phyloP scores from a whole-genome alignment of 2,888 invertebrate species.

The Merodon equestris region DNA sequence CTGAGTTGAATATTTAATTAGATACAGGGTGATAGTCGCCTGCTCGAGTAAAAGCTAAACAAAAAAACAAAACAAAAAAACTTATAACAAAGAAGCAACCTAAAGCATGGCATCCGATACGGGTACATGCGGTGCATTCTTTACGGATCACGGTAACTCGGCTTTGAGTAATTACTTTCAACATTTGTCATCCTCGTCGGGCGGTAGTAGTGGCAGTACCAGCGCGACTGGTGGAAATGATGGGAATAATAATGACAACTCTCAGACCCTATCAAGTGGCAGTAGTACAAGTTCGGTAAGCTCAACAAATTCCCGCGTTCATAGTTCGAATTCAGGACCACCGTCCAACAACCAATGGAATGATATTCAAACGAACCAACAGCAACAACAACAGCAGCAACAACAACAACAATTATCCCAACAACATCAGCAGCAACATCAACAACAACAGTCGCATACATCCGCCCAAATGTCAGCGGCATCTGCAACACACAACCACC shows the following conservation, averaged over 20 bases:
- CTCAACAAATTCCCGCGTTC: constrained; percentile 48
- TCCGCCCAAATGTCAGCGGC: constrained; percentile 71
- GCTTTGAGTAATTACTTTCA: constrained; percentile 73
- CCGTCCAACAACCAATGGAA: constrained; percentile 56
- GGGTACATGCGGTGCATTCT: constrained; percentile 75
- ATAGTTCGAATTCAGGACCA: constrained; percentile 44
- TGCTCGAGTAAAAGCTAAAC: too few relatives aligned
- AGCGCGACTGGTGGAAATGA: constrained; percentile 54
- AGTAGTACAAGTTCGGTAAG: constrained; percentile 59
- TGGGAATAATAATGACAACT: constrained; percentile 54
- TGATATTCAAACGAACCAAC: constrained; percentile 59
- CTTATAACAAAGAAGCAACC: constrained; percentile 33
- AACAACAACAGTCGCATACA: constrained; percentile 71
- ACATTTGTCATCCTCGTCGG: constrained; percentile 72
- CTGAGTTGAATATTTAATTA: constrained; percentile 17
- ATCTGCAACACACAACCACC: constrained; percentile 63
- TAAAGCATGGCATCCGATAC: constrained; percentile 70
- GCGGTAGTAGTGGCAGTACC: constrained; percentile 53
- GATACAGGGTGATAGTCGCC: neutral
- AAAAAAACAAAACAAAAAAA: constrained; percentile 26
- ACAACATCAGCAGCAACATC: constrained; percentile 74
- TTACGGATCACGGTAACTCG: constrained; percentile 75
- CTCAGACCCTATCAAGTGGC: constrained; percentile 55
- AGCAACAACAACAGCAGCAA: constrained; percentile 64
- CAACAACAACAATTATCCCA: constrained; percentile 69